phyloP scores from a whole-genome alignment of 2,888 invertebrate genomes.

The Folsomia manolachei region DNA sequence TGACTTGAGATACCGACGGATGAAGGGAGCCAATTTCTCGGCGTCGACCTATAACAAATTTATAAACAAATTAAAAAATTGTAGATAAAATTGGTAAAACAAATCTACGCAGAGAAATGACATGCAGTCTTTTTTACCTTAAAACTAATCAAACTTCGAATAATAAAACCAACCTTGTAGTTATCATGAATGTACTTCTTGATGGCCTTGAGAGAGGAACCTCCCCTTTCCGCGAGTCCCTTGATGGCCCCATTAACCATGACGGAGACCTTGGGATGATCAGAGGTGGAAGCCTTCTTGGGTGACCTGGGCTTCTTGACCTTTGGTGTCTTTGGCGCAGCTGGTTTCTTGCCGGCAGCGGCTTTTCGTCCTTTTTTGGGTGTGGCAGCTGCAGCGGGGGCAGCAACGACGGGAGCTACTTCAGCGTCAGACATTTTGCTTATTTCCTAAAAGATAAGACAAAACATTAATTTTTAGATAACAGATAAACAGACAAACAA shows the following conservation, averaged over 20 bases:
- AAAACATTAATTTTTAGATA: neutral
- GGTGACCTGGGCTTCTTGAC: constrained; percentile 16
- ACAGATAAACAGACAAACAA: neutral
- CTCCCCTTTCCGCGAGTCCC: constrained; percentile 56
- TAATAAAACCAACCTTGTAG: constrained; percentile 54
- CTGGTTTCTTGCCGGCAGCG: constrained; percentile 34
- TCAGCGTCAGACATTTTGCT: neutral
- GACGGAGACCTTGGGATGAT: constrained; percentile 40
- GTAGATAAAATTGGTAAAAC: too few relatives aligned
- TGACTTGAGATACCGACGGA: constrained; percentile 62
- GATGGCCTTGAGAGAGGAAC: constrained; percentile 62
- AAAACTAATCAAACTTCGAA: too few relatives aligned
- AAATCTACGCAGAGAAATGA: too few relatives aligned
- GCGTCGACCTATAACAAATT: constrained; percentile 62
- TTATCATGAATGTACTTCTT: constrained; percentile 64
- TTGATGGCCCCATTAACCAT: constrained; percentile 62
- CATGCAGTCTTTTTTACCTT: too few relatives aligned
- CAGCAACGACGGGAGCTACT: constrained; percentile 27
- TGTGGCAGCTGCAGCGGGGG: constrained; percentile 32
- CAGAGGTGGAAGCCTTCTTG: constrained; percentile 18
- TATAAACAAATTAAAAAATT: too few relatives aligned
- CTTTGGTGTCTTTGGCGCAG: constrained; percentile 25
- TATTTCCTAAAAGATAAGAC: neutral
- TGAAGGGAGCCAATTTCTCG: constrained; percentile 61
- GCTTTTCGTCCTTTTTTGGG: constrained; percentile 42